A percentile compares a stretch with the other conserved stretches of the same genome.
Evolutionary conservation across 1,140 invertebrate species (phyloP).

Genomic region (Drosophila bipectinata): DNA sequence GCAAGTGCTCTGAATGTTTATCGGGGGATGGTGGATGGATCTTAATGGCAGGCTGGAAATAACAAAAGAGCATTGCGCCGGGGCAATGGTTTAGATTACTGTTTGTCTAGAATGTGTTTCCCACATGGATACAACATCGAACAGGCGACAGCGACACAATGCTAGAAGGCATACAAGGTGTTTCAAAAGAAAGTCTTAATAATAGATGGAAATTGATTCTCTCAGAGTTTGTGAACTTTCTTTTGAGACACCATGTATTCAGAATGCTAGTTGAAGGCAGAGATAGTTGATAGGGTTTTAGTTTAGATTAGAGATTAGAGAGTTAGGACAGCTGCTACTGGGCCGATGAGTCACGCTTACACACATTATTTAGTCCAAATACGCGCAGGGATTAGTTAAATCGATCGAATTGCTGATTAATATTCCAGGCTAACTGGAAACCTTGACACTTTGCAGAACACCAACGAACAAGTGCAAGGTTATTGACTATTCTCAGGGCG

Average conservation of each 20-base stretch:
- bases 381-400: slow-evolving; percentile 25
- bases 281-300: slow-evolving; percentile 25
- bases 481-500: not conserved
- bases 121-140: slow-evolving; percentile 44
- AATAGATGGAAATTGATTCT: no score
- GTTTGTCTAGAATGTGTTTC: slow-evolving; percentile 12
- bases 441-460: slow-evolving; percentile 33
- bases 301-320: slow-evolving; percentile 17
- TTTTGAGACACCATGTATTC: not conserved
- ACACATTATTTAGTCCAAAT: slow-evolving; percentile 10
- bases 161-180: not conserved
- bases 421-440: slow-evolving; percentile 36
- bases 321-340: slow-evolving; percentile 7
- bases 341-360: slow-evolving; percentile 26
- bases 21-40: slow-evolving; percentile 43
- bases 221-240: not conserved
- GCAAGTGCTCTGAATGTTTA: slow-evolving; percentile 28
- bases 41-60: slow-evolving; percentile 52
- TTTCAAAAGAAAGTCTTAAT: not conserved
- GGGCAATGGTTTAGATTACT: slow-evolving; percentile 38
- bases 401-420: slow-evolving; percentile 53
- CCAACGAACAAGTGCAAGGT: slow-evolving; percentile 32
- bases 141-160: slow-evolving; percentile 29
- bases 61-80: slow-evolving; percentile 44
- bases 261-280: slow-evolving; percentile 24